Conservation (phyloP, 1,140 invertebrate genomes). For the Carcinoscorpius rotundicauda region DNA sequence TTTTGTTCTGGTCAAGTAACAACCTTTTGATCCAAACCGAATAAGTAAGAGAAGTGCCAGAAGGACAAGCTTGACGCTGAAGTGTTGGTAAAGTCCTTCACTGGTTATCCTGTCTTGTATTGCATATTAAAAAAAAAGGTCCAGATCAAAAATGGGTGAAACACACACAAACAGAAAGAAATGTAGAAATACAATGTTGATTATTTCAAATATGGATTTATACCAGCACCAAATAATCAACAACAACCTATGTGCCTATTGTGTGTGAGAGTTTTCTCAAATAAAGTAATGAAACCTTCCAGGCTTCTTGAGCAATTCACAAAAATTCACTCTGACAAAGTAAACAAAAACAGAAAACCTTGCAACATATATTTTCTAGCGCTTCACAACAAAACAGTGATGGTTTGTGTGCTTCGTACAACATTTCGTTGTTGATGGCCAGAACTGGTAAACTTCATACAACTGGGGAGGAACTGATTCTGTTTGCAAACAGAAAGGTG, state of each 20-base stretch:
- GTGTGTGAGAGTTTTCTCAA: conserved; percentile 11
- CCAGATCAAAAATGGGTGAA: no score
- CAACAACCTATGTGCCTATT: conserved; percentile 11
- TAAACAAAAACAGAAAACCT: conserved; percentile 3
- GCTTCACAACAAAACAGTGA: conserved; percentile 9
- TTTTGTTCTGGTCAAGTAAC: no score
- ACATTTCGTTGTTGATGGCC: conserved; percentile 20
- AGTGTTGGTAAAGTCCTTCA: no score
- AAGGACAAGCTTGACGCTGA: no score
- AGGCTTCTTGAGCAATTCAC: conserved; percentile 10
- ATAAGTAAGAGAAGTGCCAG: no score
- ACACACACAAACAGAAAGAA: no score
- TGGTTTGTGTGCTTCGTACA: conserved; percentile 19
- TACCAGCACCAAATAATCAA: conserved; percentile 10
- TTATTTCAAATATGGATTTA: conserved; percentile 14
- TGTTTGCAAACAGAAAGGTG: conserved; percentile 8
- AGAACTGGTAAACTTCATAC: conserved; percentile 14
- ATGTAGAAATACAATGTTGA: conserved; percentile 8
- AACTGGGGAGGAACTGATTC: conserved; percentile 18
- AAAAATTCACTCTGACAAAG: conserved; percentile 8
- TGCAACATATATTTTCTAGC: neutral
- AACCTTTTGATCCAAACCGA: no score
- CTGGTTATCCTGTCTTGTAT: no score
- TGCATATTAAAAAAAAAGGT: no score
- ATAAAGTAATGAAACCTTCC: conserved; percentile 12